Base-by-base conservation (phyloP, 2,888 invertebrate species). In the Drosophila aldrichi region DNA sequence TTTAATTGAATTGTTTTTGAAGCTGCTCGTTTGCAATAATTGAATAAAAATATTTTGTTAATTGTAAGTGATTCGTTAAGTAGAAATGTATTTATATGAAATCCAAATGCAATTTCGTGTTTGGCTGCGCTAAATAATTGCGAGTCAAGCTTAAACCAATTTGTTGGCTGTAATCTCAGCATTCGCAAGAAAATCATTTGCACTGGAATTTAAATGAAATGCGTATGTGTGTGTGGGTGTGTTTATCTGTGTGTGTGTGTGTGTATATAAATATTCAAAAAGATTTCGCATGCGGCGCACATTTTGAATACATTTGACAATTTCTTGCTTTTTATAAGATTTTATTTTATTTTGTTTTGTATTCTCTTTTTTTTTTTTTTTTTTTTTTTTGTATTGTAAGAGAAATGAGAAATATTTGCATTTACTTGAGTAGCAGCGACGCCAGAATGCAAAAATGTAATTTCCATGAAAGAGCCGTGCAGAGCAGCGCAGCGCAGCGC, bases 391-490 rank as follows among this genome's bases (percentile, higher is more conserved):
- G 48, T 75, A 76, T 89, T 80, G 86, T 78, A 66, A 80, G 69
- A 88, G 86, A 90, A 90, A 87, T 87, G 90, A 90, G 89, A 87
- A 87, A 88, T 87, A 87, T 87, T 87, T 87, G 90, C 86, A 87
- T 87, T 87, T 90, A 88, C 90, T 86, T 89, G 90, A 90, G 86
- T 88, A 82, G 88, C 89, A 89, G 78, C 79, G 75, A 65, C 52
- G 65, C 54, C 67, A 83, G 83, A 76, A 86, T 86, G 88, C 87
- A 87, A 86, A 87, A 87, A 90, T 87, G 90, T 90, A 87, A 87
- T 87, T 87, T 87, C 87, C 86, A 90, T 87, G 86, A 90, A 80
- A 90, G 89, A 90, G 89, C 85, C 79, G 75, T 71, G 79, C 66
- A 12, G 60, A 68, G 46, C 14, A 14, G 6, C 18, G 29, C 14